Conservation (phyloP, 2,888 invertebrate genomes). For the Diploptera punctata region DNA sequence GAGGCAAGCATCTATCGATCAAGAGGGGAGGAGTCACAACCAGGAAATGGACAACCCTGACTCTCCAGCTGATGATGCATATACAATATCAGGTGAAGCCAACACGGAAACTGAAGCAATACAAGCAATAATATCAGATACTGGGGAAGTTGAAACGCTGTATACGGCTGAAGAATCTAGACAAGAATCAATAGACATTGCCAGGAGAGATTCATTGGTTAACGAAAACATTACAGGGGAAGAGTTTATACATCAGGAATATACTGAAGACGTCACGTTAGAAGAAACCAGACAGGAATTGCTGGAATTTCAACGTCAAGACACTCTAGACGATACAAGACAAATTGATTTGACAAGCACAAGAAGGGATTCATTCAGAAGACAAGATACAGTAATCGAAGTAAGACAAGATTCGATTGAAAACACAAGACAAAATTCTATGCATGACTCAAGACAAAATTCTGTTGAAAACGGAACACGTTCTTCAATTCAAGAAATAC, state of each 20-base stretch:
- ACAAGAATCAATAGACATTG: background rate
- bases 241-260: no score
- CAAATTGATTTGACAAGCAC: background rate
- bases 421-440: background rate
- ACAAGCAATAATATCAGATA: background rate
- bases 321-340: background rate
- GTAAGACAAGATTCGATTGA: background rate
- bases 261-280: background rate
- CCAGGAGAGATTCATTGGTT: background rate
- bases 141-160: background rate
- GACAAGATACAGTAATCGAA: background rate
- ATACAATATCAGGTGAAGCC: no score
- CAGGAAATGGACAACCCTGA: background rate
- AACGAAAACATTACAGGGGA: no score
- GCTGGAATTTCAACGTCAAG: background rate
- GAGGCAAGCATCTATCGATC: background rate
- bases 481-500: background rate
- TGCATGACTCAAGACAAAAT: background rate
- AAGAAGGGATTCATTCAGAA: background rate
- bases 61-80: no score
- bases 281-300: background rate
- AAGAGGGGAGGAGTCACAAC: background rate
- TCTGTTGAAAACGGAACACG: background rate
- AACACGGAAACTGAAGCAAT: background rate
- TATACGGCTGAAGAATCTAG: background rate